Conservation (phyloP, 2,888 invertebrate species). For the Drosophila stalkeri region DNA sequence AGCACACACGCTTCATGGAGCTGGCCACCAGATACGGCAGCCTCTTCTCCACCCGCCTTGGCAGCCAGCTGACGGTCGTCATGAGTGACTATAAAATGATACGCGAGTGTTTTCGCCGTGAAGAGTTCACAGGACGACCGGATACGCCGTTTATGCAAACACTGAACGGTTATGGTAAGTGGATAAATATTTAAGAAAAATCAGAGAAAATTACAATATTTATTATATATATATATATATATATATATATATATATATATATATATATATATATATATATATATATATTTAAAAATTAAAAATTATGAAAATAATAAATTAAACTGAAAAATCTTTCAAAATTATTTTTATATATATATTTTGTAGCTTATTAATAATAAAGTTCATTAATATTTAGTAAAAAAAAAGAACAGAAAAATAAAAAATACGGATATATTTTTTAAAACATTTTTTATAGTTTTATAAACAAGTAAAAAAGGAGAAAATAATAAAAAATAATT, state of each 20-base stretch:
- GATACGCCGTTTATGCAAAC: constrained; percentile 94
- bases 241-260: not conserved
- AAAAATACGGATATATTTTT: no score
- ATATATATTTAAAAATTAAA: not conserved
- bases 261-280: not conserved
- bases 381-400: no score
- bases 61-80: constrained; percentile 93
- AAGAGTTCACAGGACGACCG: constrained; percentile 95
- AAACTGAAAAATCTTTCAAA: no score
- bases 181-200: constrained; percentile 16
- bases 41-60: constrained; percentile 92
- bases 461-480: no score
- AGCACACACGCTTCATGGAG: constrained; percentile 92
- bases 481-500: no score
- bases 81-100: constrained; percentile 94
- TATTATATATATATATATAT: not conserved
- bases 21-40: constrained; percentile 92
- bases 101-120: constrained; percentile 93
- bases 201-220: not conserved
- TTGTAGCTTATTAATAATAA: no score
- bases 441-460: no score
- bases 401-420: no score
- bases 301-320: not conserved
- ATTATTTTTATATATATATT: no score
- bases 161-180: constrained; percentile 95